These are phyloP conservation scores for Echinops telfairi DNA, from an alignment of 2,113 vertebrate species.

Conservation along the genomic window DNA sequence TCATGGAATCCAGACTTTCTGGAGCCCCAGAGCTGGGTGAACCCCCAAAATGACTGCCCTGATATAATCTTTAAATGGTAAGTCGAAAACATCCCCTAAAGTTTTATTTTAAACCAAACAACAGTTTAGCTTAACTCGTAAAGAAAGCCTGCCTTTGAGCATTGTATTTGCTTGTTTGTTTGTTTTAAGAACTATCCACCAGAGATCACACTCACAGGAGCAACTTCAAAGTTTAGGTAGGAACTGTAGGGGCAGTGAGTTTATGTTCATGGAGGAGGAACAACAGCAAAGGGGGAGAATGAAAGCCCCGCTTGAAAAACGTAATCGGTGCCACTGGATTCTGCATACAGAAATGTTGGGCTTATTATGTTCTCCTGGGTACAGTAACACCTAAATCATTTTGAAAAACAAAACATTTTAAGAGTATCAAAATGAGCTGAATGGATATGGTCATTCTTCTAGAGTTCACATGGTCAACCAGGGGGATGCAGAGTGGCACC, in stretches of 20 bases:
- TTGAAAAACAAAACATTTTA: neutral
- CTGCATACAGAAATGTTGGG: neutral
- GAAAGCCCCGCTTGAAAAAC: neutral
- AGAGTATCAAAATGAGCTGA: neutral
- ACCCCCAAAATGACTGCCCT: neutral
- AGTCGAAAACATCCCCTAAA: neutral
- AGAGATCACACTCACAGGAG: neutral
- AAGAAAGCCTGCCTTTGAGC: neutral
- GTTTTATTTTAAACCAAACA: neutral
- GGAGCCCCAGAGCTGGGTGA: neutral
- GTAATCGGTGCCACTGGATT: neutral
- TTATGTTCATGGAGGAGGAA: neutral
- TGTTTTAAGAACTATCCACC: neutral
- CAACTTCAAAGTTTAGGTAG: neutral
- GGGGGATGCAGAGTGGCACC: neutral
- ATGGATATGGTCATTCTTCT: neutral
- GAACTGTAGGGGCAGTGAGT: neutral
- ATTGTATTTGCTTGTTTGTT: neutral
- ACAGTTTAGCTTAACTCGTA: neutral
- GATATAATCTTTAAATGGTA: neutral
- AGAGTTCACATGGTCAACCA: neutral
- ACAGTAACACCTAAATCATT: too few relatives aligned
- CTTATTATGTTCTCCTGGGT: neutral
- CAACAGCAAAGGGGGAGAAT: neutral
- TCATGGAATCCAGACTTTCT: neutral